Conservation (phyloP, 2,113 vertebrate species). For the Phaetusa simplex region DNA sequence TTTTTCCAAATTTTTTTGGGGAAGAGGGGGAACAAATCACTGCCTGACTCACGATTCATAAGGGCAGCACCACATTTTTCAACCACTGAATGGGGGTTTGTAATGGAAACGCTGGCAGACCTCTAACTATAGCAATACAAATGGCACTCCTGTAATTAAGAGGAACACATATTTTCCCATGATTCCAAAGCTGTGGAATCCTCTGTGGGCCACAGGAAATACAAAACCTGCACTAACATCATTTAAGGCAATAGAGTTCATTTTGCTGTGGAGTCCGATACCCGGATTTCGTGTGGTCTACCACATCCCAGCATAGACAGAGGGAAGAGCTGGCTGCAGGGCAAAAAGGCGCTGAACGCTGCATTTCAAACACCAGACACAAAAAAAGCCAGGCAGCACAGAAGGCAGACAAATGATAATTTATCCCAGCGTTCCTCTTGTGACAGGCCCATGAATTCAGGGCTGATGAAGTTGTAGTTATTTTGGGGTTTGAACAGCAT, state of each 20-base stretch:
- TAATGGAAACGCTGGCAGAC: not conserved
- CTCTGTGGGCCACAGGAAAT: not conserved
- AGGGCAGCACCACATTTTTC: not conserved
- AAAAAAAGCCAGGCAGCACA: not conserved
- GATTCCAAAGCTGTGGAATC: constrained; percentile 24
- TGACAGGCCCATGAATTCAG: not conserved
- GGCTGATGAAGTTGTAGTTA: not conserved
- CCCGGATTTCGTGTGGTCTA: not conserved
- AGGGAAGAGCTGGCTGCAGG: not conserved
- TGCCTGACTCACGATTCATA: not conserved
- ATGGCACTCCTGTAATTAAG: not conserved
- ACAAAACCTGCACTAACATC: not conserved
- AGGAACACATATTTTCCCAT: not conserved
- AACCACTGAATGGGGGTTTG: not conserved
- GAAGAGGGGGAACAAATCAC: not conserved
- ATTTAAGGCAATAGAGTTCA: not conserved
- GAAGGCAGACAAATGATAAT: not conserved
- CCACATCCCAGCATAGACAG: not conserved
- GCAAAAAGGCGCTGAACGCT: not conserved
- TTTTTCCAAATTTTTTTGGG: not conserved
- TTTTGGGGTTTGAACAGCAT: not conserved
- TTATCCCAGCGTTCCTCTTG: not conserved
- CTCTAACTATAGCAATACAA: not conserved
- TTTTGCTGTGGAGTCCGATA: not conserved
- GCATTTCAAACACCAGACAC: not conserved